Evolutionary conservation across 2,888 invertebrate species (phyloP), one percentile per base, ranked within the genome.

Genomic region (Apodemia zela): DNA sequence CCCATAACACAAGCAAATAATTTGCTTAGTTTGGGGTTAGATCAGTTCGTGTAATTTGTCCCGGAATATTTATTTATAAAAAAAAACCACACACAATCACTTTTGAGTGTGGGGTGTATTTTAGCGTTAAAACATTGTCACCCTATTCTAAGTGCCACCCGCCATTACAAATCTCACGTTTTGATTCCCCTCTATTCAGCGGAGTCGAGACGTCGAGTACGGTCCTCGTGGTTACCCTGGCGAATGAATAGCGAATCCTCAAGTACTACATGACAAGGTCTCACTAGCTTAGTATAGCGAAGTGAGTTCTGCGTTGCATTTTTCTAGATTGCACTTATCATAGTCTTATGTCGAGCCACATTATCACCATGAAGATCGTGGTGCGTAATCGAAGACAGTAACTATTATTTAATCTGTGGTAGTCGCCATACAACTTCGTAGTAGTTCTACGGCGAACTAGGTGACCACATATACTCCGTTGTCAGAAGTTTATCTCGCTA

Each of bases 131-230:
- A 66, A 57, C 7, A 47, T 54, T 60, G 72, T 61, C 70, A 73
- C 72, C 69, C 69, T 69, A 68, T 61, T 71, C 71, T 69, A 73
- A 77, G 77, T 77, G 77, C 73, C 74, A 70, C 25, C 38, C 45
- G 45, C 45, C 54, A 54, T 54, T 75, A 75, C 45, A 45, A 45
- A 45, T 66, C 73, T 72, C 70, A 76, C 74, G 77, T 76, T 79
- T 77, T 75, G 78, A 78, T 79, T 75, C 75, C 63, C 69, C 70
- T 68, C 72, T 70, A 63, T 71, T 70, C 67, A 66, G 74, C 73
- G 66, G 71, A 70, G 71, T 69, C 66, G 66, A 71, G 71, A 68
- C 66, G 66, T 59, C 63, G 63, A 64, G 66, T 58, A 63, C 60
- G 64, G 62, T 67, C 66, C 70, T 72, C 72, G 65, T 75, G 75